Evolutionary conservation across 2,797 vertebrate species (phyloP), one percentile per base, ranked within the genome.

Genomic region (Danio aesculapii): DNA sequence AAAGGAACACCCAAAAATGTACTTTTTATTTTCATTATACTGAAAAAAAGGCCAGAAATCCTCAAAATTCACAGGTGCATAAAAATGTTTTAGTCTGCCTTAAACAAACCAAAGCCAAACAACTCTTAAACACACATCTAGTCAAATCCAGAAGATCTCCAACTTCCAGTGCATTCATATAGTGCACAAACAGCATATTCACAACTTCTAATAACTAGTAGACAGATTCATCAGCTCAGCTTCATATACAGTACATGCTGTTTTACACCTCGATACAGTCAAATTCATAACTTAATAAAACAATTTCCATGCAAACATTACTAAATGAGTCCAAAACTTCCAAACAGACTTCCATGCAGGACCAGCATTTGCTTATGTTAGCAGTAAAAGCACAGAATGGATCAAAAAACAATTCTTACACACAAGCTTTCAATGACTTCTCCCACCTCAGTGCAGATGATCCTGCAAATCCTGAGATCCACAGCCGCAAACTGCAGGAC

Each of bases 381-480:
- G 46, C 58, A 84, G 8, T 55, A 19, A 71, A 57, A 70, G 61
- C 5, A 47, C 17, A 73, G 3, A 63, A 83, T 9, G 0, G 44
- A 75, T 21, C 30, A 30, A 30, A 39, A 55, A 47, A 75, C 63
- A 67, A 53, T 58, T 75, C 81, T 77, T 61, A 77, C 82, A 81
- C 67, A 53, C 57, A 78, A n/a, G 52, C 72, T 76, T 77, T 64
- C 76, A 62, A 87, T 82, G 86, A 67, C 17, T 68, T 84, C 46
- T 82, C 93, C 91, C 90, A 93, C 93, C 93, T 94, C 88, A 91
- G 74, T 81, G 84, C 63, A 81, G 85, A 85, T 53, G 79, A 69
- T 86, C 86, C 87, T 46, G 81, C 72, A 84, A 87, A 61, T 88
- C 89, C 88, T 64, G 30, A 81, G 82, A 83, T 84, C 50, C 82